A percentile compares a stretch with the other conserved stretches of the same genome.
Evolutionary conservation across 2,888 invertebrate genomes (phyloP).

Genomic region (Amaurobius ferox): DNA sequence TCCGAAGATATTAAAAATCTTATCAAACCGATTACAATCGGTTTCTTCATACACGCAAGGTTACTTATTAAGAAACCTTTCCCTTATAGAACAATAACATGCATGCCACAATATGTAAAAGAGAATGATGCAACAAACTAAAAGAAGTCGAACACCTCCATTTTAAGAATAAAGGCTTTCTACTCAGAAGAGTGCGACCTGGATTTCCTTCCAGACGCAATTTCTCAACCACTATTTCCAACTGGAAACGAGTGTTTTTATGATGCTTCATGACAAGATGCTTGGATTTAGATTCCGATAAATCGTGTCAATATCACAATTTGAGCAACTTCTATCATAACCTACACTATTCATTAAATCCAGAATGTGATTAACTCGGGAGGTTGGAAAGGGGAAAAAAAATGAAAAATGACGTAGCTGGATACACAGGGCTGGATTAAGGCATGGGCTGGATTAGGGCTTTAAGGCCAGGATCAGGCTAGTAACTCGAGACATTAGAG

Average conservation of each 20-base stretch:
- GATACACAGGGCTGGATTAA: no score
- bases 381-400: no score
- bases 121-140: background rate
- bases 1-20: no score
- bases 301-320: background rate
- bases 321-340: no score
- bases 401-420: no score
- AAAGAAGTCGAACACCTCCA: background rate
- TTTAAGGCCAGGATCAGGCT: no score
- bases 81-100: background rate
- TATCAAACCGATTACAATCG: no score
- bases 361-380: no score
- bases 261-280: background rate
- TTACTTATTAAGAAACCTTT: background rate
- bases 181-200: background rate
- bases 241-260: background rate
- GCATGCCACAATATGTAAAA: background rate
- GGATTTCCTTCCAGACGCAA: background rate
- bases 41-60: no score
- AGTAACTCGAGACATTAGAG: no score
- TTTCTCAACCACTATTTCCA: background rate
- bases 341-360: no score
- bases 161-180: conserved; percentile 6
- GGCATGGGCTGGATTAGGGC: no score
- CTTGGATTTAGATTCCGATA: background rate